A percentile compares a stretch with the other conserved stretches of the same genome.
Conservation (phyloP, 2,888 invertebrate species). For the Macaria liturata region DNA sequence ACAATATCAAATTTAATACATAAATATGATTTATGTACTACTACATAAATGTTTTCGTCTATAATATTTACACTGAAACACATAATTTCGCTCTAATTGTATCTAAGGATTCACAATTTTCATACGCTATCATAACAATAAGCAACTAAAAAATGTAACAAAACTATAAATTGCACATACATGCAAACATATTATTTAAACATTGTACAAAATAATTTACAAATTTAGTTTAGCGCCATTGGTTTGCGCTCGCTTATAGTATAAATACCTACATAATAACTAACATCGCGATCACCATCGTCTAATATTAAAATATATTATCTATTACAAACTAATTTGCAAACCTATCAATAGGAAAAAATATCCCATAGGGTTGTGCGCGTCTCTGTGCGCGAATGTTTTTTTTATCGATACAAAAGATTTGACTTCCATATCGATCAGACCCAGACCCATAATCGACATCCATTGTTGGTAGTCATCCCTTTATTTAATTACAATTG, state of each 20-base stretch:
- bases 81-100: slow-evolving; percentile 74
- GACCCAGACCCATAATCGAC: neutral
- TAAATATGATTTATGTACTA: slow-evolving; percentile 82
- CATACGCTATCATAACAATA: slow-evolving; percentile 63
- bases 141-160: slow-evolving; percentile 73
- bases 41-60: slow-evolving; percentile 80
- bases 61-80: slow-evolving; percentile 81
- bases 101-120: slow-evolving; percentile 66
- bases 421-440: slow-evolving; percentile 8
- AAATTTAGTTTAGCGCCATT: slow-evolving; percentile 44
- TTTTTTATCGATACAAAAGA: slow-evolving; percentile 14
- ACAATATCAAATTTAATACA: slow-evolving; percentile 84
- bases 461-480: too few relatives aligned
- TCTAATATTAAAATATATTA: slow-evolving; percentile 67
- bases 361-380: slow-evolving; percentile 24
- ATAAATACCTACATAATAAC: slow-evolving; percentile 50
- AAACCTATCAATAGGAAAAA: slow-evolving; percentile 16
- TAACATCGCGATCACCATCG: slow-evolving; percentile 56
- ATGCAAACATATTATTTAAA: slow-evolving; percentile 62
- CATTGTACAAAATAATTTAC: slow-evolving; percentile 78
- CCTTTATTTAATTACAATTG: neutral
- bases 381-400: slow-evolving; percentile 9
- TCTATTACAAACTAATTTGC: slow-evolving; percentile 54
- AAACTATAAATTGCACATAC: slow-evolving; percentile 62
- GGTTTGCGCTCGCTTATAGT: slow-evolving; percentile 42